Conservation (phyloP, 2,888 invertebrate genomes). For the Siphlonurus alternatus region DNA sequence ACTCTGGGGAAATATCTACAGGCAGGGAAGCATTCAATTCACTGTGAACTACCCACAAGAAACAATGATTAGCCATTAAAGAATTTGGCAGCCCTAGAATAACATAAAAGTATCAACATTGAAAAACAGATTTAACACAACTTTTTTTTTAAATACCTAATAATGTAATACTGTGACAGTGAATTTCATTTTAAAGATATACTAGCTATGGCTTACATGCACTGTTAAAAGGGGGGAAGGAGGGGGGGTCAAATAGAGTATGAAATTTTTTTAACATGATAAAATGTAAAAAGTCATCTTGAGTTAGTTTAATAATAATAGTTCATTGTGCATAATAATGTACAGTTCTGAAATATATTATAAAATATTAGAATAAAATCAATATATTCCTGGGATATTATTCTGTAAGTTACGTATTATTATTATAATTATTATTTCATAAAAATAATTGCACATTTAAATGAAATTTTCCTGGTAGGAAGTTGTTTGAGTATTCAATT, state of each 20-base stretch:
- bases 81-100: constrained; percentile 12
- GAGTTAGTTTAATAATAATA: constrained; percentile 8
- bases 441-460: constrained; percentile 8
- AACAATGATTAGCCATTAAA: constrained; percentile 13
- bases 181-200: constrained; percentile 6
- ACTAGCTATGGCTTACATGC: constrained; percentile 10
- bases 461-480: constrained; percentile 8
- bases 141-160: constrained; percentile 11
- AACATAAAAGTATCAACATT: constrained; percentile 14
- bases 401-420: background rate
- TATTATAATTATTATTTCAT: background rate
- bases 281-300: constrained; percentile 8
- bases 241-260: constrained; percentile 1
- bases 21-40: constrained; percentile 13
- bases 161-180: constrained; percentile 14
- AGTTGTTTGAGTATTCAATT: constrained; percentile 7
- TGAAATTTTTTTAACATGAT: constrained; percentile 9
- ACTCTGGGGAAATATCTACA: constrained; percentile 8
- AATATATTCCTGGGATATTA: background rate
- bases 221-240: constrained; percentile 3
- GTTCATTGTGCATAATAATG: constrained; percentile 10
- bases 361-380: constrained; percentile 9
- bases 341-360: constrained; percentile 7
- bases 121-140: constrained; percentile 14
- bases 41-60: constrained; percentile 12